Evolutionary conservation across 1,140 invertebrate genomes (phyloP), one percentile per base, ranked within the genome.

Genomic region (Caerostris darwini): DNA sequence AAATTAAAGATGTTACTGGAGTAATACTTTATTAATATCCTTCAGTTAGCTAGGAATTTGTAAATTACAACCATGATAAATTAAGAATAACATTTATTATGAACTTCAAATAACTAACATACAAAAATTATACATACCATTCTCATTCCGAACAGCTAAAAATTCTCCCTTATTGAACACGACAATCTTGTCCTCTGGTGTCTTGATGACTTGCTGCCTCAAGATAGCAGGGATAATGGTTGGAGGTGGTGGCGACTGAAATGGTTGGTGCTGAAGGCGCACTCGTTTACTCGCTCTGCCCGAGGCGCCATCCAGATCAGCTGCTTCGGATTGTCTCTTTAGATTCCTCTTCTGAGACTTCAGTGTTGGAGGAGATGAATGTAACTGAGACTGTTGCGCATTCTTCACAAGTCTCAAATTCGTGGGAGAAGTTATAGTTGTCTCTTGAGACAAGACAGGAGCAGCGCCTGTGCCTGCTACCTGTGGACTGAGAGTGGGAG

Each of bases 71-170:
- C 34, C 2, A 34, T 34, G 34, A 34, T 34, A 34, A 34, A 34
- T 34, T 34, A 34, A 34, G 34, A 34, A 34, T 34, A 34, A 34
- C 58, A 59, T 59, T 59, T 67, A 6, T 67, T 67, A 34, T 5
- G 2, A 67, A 5, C n/a, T 67, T 17, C 17, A n/a, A n/a, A 67
- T 17, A 17, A 17, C 17, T 4, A 0, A 64, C 61, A 4, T 4
- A 5, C n/a, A 64, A 64, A 64, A 67, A 12, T 3, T 7, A 64
- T 5, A 58, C 94, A 88, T 95, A 96, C 96, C 96, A 95, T 95
- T 95, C 4, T 98, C 97, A 96, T 99, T 99, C 95, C 98, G 97
- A 2, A 99, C 98, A 54, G 98, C 98, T 95, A 99, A 96, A 96
- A 98, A 99, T 96, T 98, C 95, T 77, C 96, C 96, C 94, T 96